Evolutionary conservation across 2,797 vertebrate genomes (phyloP).

Genomic region (Chloroceryle inda): DNA sequence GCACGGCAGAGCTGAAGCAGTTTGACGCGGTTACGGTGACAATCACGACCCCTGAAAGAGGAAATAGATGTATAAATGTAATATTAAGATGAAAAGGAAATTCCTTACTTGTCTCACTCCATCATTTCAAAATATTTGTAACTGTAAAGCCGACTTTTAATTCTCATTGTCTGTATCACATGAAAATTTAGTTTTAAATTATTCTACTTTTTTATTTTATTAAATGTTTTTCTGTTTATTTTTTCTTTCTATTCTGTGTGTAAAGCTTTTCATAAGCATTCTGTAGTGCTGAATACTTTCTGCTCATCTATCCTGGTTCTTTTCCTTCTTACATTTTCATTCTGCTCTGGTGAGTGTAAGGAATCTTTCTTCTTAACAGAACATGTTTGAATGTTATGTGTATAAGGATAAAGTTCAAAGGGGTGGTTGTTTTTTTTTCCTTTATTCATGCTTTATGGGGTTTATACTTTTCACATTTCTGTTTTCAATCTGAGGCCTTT

Average conservation of each 20-base stretch:
- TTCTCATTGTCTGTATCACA: background rate
- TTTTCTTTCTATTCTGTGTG: constrained; percentile 67
- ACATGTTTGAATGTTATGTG: constrained; percentile 28
- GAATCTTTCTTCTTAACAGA: constrained; percentile 72
- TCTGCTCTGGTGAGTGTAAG: constrained; percentile 78
- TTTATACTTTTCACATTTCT: constrained; percentile 7
- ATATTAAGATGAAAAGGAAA: constrained; percentile 26
- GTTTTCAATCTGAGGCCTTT: constrained; percentile 1
- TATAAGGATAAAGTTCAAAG: constrained; percentile 3
- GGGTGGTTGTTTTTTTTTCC: background rate
- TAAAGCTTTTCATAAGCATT: constrained; percentile 76
- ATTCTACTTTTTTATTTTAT: constrained; percentile 19
- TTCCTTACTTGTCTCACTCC: constrained; percentile 3
- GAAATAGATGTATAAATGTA: background rate
- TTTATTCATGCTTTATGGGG: background rate
- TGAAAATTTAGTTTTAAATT: constrained; percentile 20
- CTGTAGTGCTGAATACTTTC: constrained; percentile 76
- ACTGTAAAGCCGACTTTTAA: background rate
- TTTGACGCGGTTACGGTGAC: background rate
- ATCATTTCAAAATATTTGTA: background rate
- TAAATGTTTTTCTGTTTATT: constrained; percentile 64
- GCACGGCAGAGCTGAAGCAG: background rate
- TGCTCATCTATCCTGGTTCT: constrained; percentile 74
- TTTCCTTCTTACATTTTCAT: constrained; percentile 76
- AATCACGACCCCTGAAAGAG: background rate